Evolutionary conservation across 35 echinoderm and acorn worm genomes (phyloP), one percentile per base, ranked within the genome.

Genomic region (Heliocidaris erythrogramma): DNA sequence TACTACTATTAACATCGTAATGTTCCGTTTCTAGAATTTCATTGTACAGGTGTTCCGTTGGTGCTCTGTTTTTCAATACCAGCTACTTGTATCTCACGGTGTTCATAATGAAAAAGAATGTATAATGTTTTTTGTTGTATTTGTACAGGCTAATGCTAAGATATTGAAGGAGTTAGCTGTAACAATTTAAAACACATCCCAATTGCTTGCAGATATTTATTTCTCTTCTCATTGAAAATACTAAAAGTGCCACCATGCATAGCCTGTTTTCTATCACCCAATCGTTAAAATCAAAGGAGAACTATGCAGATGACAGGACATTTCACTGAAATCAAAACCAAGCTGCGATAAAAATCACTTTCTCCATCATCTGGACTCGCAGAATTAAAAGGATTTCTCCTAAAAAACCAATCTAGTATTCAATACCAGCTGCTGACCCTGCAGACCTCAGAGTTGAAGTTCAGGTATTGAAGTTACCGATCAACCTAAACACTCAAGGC

Each of bases 261-360:
- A n/a, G 27, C 27, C 65, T 78, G 65, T 78, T 78, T 78, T 21
- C 65, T 24, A 78, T 78, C 65, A 78, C 27, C 65, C 17, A 7
- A 6, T 78, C 65, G 27, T n/a, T 17, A 78, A 78, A 78, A 21
- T 5, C 65, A 78, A 78, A 78, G 65, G 8, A 78, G 65, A n/a
- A 78, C 27, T 5, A 78, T 7, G 65, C 1, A 78, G 27, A 78
- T n/a, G 65, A 78, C 65, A 78, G 65, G 65, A 27, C 4, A 78
- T n/a, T 78, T 78, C 65, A 78, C 65, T n/a, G 27, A 78, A 78
- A 78, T 78, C 65, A 78, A 78, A 78, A n/a, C 65, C 14, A 78
- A 78, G 65, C 65, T 78, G 65, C 27, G 14, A 78, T 78, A 78
- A 78, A 78, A 78, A 78, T 78, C 65, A 78, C 65, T 78, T 78